Evolutionary conservation across 2,888 invertebrate genomes (phyloP).

Genomic region (Microplitis deprimator): DNA sequence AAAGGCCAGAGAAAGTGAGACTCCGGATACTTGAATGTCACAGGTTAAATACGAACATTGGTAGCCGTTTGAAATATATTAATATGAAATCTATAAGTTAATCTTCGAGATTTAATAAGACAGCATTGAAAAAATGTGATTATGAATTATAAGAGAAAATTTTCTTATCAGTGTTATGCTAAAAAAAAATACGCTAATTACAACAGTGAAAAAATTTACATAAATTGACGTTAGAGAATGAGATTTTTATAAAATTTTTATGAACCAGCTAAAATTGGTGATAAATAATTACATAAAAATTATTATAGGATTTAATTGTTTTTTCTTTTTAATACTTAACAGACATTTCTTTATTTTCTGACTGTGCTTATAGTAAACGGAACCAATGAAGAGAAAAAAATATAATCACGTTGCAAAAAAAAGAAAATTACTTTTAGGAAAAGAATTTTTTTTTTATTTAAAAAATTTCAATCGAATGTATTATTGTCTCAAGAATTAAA

Average conservation of each 20-base stretch:
- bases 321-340: too few relatives aligned
- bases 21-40: constrained; percentile 65
- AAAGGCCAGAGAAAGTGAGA: constrained; percentile 65
- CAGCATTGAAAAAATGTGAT: not conserved
- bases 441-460: too few relatives aligned
- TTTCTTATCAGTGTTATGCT: not conserved
- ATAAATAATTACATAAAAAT: too few relatives aligned
- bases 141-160: not conserved
- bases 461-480: too few relatives aligned
- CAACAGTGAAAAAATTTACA: not conserved
- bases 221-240: not conserved
- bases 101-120: not conserved
- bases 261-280: too few relatives aligned
- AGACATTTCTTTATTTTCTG: too few relatives aligned
- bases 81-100: not conserved
- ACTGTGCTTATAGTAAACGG: too few relatives aligned
- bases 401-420: too few relatives aligned
- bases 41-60: constrained; percentile 61
- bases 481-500: too few relatives aligned
- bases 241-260: not conserved
- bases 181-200: not conserved
- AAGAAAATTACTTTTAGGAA: too few relatives aligned
- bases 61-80: constrained; percentile 22
- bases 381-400: too few relatives aligned
- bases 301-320: too few relatives aligned